phyloP scores from a whole-genome alignment of 2,113 vertebrate species.

The Bufo bufo region DNA sequence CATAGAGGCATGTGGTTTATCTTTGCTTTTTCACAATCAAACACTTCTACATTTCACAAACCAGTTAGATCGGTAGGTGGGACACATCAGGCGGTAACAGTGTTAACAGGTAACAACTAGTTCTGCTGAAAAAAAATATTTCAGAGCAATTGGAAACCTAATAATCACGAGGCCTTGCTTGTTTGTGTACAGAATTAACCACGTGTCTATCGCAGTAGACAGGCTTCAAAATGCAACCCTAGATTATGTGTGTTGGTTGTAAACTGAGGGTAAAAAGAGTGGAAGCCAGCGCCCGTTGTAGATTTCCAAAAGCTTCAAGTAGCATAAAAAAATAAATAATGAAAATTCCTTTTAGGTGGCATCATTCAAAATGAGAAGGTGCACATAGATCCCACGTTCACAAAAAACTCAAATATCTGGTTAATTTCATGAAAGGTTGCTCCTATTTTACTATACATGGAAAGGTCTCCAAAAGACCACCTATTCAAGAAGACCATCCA shows the following conservation, averaged over 20 bases:
- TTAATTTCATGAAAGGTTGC: too few relatives aligned
- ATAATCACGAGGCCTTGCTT: background rate
- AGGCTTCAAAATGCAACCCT: background rate
- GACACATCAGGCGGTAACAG: slow-evolving; percentile 7
- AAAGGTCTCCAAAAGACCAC: too few relatives aligned
- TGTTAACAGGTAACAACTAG: slow-evolving; percentile 1
- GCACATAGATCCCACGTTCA: too few relatives aligned
- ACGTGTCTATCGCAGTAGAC: background rate
- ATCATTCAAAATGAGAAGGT: too few relatives aligned
- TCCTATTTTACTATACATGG: too few relatives aligned
- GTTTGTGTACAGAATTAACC: background rate
- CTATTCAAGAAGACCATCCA: too few relatives aligned
- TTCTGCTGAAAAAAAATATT: background rate
- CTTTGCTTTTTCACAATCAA: background rate
- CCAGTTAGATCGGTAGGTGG: slow-evolving; percentile 21
- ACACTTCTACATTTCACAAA: slow-evolving; percentile 13
- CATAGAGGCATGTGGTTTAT: background rate
- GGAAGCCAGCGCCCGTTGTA: too few relatives aligned
- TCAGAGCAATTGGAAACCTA: background rate
- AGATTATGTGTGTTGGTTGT: too few relatives aligned
- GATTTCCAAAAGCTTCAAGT: too few relatives aligned
- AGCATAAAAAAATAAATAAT: background rate
- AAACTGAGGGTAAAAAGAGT: too few relatives aligned
- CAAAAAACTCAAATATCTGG: too few relatives aligned
- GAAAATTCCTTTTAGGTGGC: background rate